Percentiles rank a stretch among this genome's conserved stretches.
phyloP scores from a whole-genome alignment of 2,888 invertebrate genomes.

The Taenaris catops region DNA sequence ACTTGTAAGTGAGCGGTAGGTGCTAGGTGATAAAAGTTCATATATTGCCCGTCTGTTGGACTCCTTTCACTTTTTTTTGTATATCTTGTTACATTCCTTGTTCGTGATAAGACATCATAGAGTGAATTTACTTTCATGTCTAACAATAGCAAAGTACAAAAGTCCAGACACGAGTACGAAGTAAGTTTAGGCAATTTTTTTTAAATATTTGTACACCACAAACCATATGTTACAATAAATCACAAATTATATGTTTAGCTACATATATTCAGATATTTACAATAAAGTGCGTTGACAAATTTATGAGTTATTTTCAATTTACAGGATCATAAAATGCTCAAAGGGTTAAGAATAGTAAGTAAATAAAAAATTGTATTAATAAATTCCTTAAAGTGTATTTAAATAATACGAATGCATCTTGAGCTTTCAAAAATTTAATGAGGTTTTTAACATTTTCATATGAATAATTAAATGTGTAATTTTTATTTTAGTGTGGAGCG shows the following conservation, averaged over 20 bases:
- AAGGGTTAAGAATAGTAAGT: slow-evolving; percentile 29
- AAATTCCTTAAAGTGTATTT: too few relatives aligned
- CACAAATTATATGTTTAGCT: too few relatives aligned
- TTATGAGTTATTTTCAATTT: too few relatives aligned
- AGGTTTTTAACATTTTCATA: not conserved
- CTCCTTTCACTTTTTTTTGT: slow-evolving; percentile 27
- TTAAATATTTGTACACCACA: not conserved
- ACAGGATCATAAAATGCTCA: slow-evolving; percentile 33
- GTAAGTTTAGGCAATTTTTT: slow-evolving; percentile 27
- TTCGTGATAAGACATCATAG: slow-evolving; percentile 20
- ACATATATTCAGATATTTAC: too few relatives aligned
- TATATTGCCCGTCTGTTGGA: slow-evolving; percentile 13
- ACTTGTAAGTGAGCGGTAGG: slow-evolving; percentile 17
- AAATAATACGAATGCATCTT: too few relatives aligned
- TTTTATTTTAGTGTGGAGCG: slow-evolving; percentile 1
- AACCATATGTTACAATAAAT: slow-evolving; percentile 16
- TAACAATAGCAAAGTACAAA: slow-evolving; percentile 32
- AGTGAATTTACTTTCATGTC: slow-evolving; percentile 29
- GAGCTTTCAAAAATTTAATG: not conserved
- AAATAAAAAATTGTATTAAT: not conserved
- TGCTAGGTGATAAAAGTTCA: slow-evolving; percentile 11
- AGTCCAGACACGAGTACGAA: slow-evolving; percentile 29
- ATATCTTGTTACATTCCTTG: slow-evolving; percentile 2
- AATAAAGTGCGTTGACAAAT: too few relatives aligned
- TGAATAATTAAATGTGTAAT: not conserved